Percentiles rank a stretch among this genome's conserved stretches.
phyloP scores from a whole-genome alignment of 2,888 invertebrate species.

The Drosophila affinis region DNA sequence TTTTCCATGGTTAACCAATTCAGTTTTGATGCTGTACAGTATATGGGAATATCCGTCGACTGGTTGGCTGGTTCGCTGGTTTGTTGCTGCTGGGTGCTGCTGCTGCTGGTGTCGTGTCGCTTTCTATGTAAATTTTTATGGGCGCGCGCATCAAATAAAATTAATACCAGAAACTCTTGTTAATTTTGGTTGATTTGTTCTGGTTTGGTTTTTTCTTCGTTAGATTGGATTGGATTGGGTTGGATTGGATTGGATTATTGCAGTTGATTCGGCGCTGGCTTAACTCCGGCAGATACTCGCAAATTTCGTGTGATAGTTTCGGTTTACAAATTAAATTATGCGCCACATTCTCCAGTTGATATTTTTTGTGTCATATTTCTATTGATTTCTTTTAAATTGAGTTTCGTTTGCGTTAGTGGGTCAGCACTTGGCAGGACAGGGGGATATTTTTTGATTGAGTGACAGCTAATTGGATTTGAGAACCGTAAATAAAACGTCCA shows the following conservation, averaged over 20 bases:
- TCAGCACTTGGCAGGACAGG: too few relatives aligned
- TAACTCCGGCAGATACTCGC: constrained; percentile 7
- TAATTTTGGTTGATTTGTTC: constrained; percentile 32
- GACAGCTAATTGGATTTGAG: neutral
- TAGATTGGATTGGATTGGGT: constrained; percentile 4
- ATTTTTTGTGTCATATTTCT: constrained; percentile 44
- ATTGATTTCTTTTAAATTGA: constrained; percentile 28
- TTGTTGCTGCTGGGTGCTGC: constrained; percentile 37
- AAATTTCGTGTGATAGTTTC: constrained; percentile 30
- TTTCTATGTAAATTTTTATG: constrained; percentile 78
- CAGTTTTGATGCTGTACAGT: constrained; percentile 27
- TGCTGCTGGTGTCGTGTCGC: constrained; percentile 54
- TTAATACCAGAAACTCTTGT: constrained; percentile 66
- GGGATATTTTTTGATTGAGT: too few relatives aligned
- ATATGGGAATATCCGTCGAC: constrained; percentile 19
- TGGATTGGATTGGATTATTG: constrained; percentile 35
- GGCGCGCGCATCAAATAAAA: constrained; percentile 73
- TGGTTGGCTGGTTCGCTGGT: constrained; percentile 1
- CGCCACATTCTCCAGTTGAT: constrained; percentile 30
- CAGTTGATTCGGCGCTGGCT: constrained; percentile 30
- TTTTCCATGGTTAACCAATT: constrained; percentile 50
- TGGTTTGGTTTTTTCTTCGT: constrained; percentile 7
- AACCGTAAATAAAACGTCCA: neutral
- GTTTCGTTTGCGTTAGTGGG: constrained; percentile 7
- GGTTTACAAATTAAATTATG: constrained; percentile 34